Conservation (phyloP, 2,888 invertebrate species). For the Hydraecia micacea region DNA sequence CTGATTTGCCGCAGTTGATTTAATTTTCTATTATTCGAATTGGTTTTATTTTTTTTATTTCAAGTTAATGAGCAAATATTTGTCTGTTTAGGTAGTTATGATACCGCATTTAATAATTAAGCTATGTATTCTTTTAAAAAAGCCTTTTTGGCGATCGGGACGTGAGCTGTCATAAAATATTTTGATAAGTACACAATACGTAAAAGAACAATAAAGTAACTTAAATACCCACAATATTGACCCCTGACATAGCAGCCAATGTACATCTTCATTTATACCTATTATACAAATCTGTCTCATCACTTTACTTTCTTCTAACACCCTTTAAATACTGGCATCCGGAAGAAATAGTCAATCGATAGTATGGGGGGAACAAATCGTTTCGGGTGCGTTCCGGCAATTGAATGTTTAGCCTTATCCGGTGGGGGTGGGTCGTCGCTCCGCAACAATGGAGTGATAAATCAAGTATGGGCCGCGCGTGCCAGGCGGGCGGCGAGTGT, state of each 20-base stretch:
- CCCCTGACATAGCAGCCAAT: not conserved
- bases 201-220: not conserved
- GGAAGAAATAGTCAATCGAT: conserved; percentile 84
- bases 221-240: not conserved
- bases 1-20: conserved; percentile 67
- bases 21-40: conserved; percentile 46
- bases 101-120: not conserved
- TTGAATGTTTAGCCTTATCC: conserved; percentile 89
- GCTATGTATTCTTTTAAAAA: not conserved
- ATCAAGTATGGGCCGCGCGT: conserved; percentile 89
- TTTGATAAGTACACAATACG: not conserved
- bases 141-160: not conserved
- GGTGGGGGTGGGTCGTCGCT: conserved; percentile 86
- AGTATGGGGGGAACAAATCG: conserved; percentile 86
- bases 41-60: conserved; percentile 35
- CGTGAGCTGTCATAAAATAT: conserved; percentile 4
- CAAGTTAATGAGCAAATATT: not conserved
- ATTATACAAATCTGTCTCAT: conserved; percentile 16
- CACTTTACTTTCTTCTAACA: conserved; percentile 53
- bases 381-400: conserved; percentile 87
- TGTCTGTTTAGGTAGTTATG: not conserved
- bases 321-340: conserved; percentile 69
- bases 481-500: conserved; percentile 73
- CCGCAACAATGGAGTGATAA: conserved; percentile 89
- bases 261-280: conserved; percentile 4